These are phyloP conservation scores for Dryadula phaetusa DNA, from an alignment of 2,888 invertebrate species.

Conservation along the genomic window DNA sequence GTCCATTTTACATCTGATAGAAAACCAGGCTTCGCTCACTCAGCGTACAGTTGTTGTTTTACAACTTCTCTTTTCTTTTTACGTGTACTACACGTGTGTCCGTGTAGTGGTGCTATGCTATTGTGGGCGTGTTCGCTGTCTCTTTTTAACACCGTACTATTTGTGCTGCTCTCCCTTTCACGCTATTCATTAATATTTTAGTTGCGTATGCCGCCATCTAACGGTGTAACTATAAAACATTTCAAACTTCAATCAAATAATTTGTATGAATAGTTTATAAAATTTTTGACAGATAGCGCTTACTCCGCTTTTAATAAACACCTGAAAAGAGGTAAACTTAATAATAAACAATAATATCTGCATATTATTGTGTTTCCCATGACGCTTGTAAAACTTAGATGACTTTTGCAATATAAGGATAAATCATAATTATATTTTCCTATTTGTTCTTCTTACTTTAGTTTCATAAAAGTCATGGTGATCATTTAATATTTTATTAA, in stretches of 20 bases:
- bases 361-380: conserved; percentile 3
- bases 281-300: conserved; percentile 32
- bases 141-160: conserved; percentile 51
- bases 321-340: not conserved
- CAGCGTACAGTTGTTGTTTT: conserved; percentile 77
- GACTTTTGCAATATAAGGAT: not conserved
- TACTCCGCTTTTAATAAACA: not conserved
- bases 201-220: conserved; percentile 61
- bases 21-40: conserved; percentile 65
- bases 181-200: conserved; percentile 59
- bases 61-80: conserved; percentile 84
- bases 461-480: not conserved
- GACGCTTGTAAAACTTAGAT: not conserved
- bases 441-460: not conserved
- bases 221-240: conserved; percentile 31
- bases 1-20: conserved; percentile 85
- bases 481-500: not conserved
- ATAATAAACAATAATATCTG: not conserved
- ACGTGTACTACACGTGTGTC: conserved; percentile 65
- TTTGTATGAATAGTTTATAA: conserved; percentile 21
- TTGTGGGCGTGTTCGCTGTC: conserved; percentile 50
- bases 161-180: conserved; percentile 56
- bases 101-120: conserved; percentile 59
- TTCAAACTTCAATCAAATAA: not conserved
- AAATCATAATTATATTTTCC: not conserved